Evolutionary conservation across 2,888 invertebrate genomes (phyloP), one percentile per base, ranked within the genome.

Genomic region (Sipha maydis): DNA sequence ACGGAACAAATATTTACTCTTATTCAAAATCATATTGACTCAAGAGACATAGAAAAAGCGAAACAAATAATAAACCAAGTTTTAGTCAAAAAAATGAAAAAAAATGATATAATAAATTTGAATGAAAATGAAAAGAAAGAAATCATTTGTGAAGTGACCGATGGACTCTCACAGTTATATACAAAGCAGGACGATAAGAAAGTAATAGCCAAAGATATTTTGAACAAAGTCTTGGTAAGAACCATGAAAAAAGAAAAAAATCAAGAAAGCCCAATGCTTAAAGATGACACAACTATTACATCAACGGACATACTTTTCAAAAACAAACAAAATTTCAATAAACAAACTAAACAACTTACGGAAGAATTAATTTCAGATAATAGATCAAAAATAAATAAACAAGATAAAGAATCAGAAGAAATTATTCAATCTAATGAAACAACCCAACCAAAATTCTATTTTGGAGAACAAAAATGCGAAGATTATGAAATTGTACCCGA

Each of bases 31-130:
- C 48, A 79, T 31, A 80, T 89, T 1, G 69, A 83, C 71, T 19
- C 71, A 21, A 75, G 75, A 41, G 90, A 89, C 31, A 73, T 84
- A 79, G 89, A 85, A 79, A 89, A 85, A 19, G 90, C 90, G 31
- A 90, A 89, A 89, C 85, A 89, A 71, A 84, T 90, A 3, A 90
- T 90, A 17, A 88, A 90, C 28, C 78, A 89, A 31, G 89, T 89
- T 21, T 78, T 90, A 9, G 41, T 28, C 25, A 88, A 83, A 67
- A 89, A 89, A 75, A 89, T 90, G 73, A 71, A 71, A 14, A 80
- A 83, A 76, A 73, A 54, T 17, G n/a, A 73, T 28, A 71, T 61
- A 0, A 9, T 21, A 0, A 73, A 7, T 21, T 71, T 86, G 56
- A 86, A 86, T 19, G 86, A 86, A 41, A 61, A 1, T 14, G 86